Evolutionary conservation across 2,888 invertebrate genomes (phyloP), one percentile per base, ranked within the genome.

Genomic region (Machimus rusticus): DNA sequence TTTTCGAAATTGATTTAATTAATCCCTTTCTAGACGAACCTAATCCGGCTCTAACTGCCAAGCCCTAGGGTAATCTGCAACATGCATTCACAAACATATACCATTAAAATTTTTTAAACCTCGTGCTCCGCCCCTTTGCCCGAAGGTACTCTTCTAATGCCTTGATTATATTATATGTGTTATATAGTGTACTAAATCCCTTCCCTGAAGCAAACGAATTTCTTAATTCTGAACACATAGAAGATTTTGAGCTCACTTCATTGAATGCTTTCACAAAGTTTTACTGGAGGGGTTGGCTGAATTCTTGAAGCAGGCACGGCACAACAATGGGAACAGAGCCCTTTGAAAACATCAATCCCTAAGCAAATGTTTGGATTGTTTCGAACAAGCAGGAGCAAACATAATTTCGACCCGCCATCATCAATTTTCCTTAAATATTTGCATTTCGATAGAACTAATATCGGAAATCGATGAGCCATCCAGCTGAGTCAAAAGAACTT

Each of bases 351-450:
- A 81, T 81, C 81, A 81, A 31, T 31, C 28, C 51, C 81, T 55
- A 81, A 81, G 55, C 51, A 81, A 81, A 81, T 81, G 81, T 81
- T 55, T 81, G 81, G 51, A 81, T 78, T 81, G 16, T 81, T 81
- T 46, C 19, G 55, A 46, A 81, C 81, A 81, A 81, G 81, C 39
- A 51, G 9, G 46, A 51, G 51, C 81, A 81, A 81, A 81, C 81
- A 81, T 81, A 81, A 81, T 81, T 55, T 81, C 81, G 55, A 81
- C 81, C 55, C 81, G 51, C 51, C 81, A 55, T 51, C 81, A 81
- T 81, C 81, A 81, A 81, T 51, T 81, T 81, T 55, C 81, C 51
- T 81, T 51, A 81, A 81, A 81, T 81, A 81, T 81, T 81, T 81
- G 31, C 81, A 51, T 81, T 81, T 81, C 81, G 51, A 81, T 55